Evolutionary conservation across 2,888 invertebrate species (phyloP).

Genomic region (Allophyes oxyacanthae): DNA sequence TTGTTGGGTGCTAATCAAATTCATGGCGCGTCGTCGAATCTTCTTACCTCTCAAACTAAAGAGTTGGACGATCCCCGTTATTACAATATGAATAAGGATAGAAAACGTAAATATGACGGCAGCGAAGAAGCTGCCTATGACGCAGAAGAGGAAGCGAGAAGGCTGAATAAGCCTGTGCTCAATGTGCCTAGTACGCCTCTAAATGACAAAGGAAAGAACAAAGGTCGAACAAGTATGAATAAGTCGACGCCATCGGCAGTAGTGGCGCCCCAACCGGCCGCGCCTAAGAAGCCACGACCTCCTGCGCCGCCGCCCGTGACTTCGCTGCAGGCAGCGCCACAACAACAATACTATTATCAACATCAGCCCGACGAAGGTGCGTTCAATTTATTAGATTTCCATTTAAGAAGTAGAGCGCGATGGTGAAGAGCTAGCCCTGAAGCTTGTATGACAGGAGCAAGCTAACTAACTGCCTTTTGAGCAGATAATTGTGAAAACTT

Average conservation of each 20-base stretch:
- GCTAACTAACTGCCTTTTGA: slow-evolving; percentile 84
- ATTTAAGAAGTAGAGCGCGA: slow-evolving; percentile 89
- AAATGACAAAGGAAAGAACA: slow-evolving; percentile 82
- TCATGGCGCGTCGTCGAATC: slow-evolving; percentile 76
- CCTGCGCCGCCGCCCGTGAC: slow-evolving; percentile 83
- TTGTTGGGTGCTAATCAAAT: slow-evolving; percentile 83
- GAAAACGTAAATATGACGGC: slow-evolving; percentile 92
- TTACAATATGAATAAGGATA: slow-evolving; percentile 92
- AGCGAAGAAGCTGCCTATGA: slow-evolving; percentile 91
- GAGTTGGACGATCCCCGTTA: slow-evolving; percentile 92
- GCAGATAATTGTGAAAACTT: slow-evolving; percentile 86
- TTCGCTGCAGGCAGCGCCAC: slow-evolving; percentile 82
- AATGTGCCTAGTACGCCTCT: slow-evolving; percentile 86
- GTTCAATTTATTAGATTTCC: slow-evolving; percentile 90
- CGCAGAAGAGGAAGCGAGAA: slow-evolving; percentile 87
- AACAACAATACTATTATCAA: slow-evolving; percentile 89
- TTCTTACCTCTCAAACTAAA: slow-evolving; percentile 77
- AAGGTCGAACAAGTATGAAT: slow-evolving; percentile 74
- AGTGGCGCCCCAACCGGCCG: slow-evolving; percentile 83
- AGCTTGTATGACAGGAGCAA: slow-evolving; percentile 90
- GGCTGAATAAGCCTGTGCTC: slow-evolving; percentile 86
- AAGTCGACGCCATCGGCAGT: slow-evolving; percentile 81
- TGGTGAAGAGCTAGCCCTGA: slow-evolving; percentile 90
- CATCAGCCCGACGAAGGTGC: slow-evolving; percentile 90
- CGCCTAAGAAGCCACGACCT: slow-evolving; percentile 84